Percentiles rank a stretch among this genome's conserved stretches.
Evolutionary conservation across 1,140 invertebrate species (phyloP).

Genomic region (Ruditapes philippinarum): DNA sequence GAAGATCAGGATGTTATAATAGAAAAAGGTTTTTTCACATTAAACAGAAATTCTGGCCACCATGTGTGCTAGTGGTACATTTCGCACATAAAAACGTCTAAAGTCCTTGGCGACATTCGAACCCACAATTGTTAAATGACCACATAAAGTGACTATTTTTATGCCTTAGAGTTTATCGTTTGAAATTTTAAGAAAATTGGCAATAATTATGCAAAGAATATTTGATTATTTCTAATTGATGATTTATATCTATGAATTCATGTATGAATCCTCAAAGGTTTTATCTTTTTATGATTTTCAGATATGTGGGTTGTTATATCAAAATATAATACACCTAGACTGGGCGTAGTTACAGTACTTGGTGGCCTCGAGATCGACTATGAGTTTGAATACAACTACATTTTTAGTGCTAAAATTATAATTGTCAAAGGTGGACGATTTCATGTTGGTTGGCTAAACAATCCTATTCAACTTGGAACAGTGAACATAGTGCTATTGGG

Average conservation of each 20-base stretch:
- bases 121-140: no score
- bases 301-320: slow-evolving; percentile 51
- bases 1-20: slow-evolving; percentile 7
- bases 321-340: neutral
- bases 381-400: neutral
- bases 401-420: slow-evolving; percentile 65
- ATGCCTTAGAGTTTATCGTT: no score
- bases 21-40: slow-evolving; percentile 39
- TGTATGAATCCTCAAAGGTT: no score
- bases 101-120: no score
- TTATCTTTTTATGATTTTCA: neutral
- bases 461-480: slow-evolving; percentile 55
- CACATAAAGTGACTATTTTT: no score
- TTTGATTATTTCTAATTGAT: no score
- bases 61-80: no score
- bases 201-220: no score
- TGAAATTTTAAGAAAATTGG: no score
- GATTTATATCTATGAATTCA: no score
- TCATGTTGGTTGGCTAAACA: slow-evolving; percentile 69
- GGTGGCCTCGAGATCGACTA: slow-evolving; percentile 44
- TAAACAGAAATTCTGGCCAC: no score
- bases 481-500: neutral
- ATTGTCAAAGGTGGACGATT: slow-evolving; percentile 76
- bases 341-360: neutral
- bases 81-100: no score